phyloP scores from a whole-genome alignment of 2,888 invertebrate genomes.

The Drosophila greeni region DNA sequence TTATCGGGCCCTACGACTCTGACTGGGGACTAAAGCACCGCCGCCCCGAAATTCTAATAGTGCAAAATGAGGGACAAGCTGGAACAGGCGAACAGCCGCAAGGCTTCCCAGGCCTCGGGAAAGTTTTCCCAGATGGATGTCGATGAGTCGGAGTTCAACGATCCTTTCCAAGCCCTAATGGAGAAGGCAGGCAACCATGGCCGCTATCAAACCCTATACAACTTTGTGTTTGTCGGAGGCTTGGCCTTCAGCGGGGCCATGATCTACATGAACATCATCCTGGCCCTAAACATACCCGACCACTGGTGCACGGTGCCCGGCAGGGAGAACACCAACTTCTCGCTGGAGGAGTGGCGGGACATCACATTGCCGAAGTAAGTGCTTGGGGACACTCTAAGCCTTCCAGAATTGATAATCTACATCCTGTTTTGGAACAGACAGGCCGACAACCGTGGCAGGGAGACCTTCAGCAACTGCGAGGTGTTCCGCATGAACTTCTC shows the following conservation, averaged over 20 bases:
- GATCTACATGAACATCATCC: slow-evolving; percentile 80
- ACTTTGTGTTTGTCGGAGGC: slow-evolving; percentile 79
- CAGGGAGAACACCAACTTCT: slow-evolving; percentile 79
- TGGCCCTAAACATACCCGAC: slow-evolving; percentile 81
- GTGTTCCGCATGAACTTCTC: slow-evolving; percentile 79
- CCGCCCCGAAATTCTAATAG: slow-evolving; percentile 3
- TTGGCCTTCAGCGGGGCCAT: slow-evolving; percentile 80
- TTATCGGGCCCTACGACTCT: slow-evolving; percentile 21
- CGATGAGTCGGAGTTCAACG: slow-evolving; percentile 66
- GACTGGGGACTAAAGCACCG: slow-evolving; percentile 22
- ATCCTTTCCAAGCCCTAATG: slow-evolving; percentile 80
- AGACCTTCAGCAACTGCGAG: slow-evolving; percentile 79
- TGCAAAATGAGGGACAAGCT: slow-evolving; percentile 54
- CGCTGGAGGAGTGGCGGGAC: slow-evolving; percentile 80
- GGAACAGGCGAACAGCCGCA: slow-evolving; percentile 46
- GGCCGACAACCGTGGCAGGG: slow-evolving; percentile 76
- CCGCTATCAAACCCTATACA: slow-evolving; percentile 80
- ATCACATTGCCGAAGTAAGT: slow-evolving; percentile 81
- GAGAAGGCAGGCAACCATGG: slow-evolving; percentile 80
- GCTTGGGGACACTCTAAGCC: too few relatives aligned
- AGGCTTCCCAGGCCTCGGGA: slow-evolving; percentile 43
- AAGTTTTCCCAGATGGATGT: slow-evolving; percentile 53
- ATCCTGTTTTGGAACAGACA: slow-evolving; percentile 59
- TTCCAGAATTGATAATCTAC: neutral
- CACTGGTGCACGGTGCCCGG: slow-evolving; percentile 82